Evolutionary conservation across 2,797 vertebrate genomes (phyloP).

Genomic region (Hippocampus kuda): DNA sequence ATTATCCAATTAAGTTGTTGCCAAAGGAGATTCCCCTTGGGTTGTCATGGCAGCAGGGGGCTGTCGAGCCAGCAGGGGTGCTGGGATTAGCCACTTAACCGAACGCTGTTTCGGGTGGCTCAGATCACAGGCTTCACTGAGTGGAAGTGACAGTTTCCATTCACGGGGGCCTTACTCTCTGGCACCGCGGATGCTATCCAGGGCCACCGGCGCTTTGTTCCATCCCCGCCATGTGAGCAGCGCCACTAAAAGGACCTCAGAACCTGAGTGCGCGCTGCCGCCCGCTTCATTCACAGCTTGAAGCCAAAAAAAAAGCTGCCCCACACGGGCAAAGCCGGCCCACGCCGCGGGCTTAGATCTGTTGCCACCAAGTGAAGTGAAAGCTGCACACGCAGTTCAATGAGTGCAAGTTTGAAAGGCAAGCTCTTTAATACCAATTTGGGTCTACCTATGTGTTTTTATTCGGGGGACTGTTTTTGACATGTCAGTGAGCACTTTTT

Average conservation of each 20-base stretch:
- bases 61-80: slow-evolving; percentile 42
- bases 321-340: slow-evolving; percentile 27
- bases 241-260: slow-evolving; percentile 6
- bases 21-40: slow-evolving; percentile 49
- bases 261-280: slow-evolving; percentile 41
- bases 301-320: slow-evolving; percentile 22
- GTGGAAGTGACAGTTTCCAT: slow-evolving; percentile 61
- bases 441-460: slow-evolving; percentile 21
- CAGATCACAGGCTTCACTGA: slow-evolving; percentile 61
- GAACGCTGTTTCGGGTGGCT: slow-evolving; percentile 51
- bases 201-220: slow-evolving; percentile 52
- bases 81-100: slow-evolving; percentile 61
- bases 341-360: slow-evolving; percentile 10
- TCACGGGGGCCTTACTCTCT: slow-evolving; percentile 44
- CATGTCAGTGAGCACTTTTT: slow-evolving; percentile 14
- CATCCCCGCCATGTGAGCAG: slow-evolving; percentile 9
- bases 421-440: slow-evolving; percentile 25
- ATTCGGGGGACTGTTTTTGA: not conserved
- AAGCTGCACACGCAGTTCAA: slow-evolving; percentile 37
- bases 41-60: slow-evolving; percentile 55
- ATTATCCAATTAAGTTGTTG: slow-evolving; percentile 62
- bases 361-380: slow-evolving; percentile 28
- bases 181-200: slow-evolving; percentile 45
- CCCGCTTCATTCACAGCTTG: slow-evolving; percentile 29
- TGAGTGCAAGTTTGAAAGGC: slow-evolving; percentile 32